Percentiles rank a stretch among this genome's conserved stretches.
Conservation (phyloP, 2,113 vertebrate genomes). For the Poeciliopsis retropinna region DNA sequence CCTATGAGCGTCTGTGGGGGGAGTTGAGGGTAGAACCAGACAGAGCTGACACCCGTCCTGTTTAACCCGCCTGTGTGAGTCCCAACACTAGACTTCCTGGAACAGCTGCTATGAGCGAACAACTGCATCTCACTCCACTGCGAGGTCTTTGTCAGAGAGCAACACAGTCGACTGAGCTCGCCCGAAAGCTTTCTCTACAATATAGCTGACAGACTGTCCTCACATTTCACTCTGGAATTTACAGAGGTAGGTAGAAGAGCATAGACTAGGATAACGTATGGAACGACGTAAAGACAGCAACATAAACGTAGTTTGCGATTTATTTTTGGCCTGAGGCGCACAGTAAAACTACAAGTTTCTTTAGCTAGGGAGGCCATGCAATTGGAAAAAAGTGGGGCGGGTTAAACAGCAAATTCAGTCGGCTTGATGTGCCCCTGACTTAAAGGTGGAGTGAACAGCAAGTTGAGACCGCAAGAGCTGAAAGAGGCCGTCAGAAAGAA, state of each 20-base stretch:
- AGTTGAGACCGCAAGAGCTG: too few species aligned
- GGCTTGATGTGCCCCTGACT: too few species aligned
- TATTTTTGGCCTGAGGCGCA: too few species aligned
- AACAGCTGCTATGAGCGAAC: constrained; percentile 50
- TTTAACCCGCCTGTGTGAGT: constrained; percentile 55
- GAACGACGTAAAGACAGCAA: too few species aligned
- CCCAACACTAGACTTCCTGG: constrained; percentile 48
- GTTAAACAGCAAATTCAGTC: too few species aligned
- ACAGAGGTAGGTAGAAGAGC: not conserved
- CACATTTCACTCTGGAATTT: constrained; percentile 7
- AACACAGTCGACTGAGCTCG: constrained; percentile 13
- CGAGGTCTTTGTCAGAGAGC: constrained; percentile 46
- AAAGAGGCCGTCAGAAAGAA: too few species aligned
- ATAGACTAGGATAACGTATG: too few species aligned
- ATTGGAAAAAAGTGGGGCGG: too few species aligned
- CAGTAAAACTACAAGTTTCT: too few species aligned
- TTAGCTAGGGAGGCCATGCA: too few species aligned
- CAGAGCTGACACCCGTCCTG: constrained; percentile 68
- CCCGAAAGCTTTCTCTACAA: constrained; percentile 6
- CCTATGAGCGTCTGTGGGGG: constrained; percentile 12
- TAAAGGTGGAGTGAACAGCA: too few species aligned
- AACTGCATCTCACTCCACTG: constrained; percentile 27
- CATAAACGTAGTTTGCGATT: too few species aligned
- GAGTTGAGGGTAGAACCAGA: constrained; percentile 20
- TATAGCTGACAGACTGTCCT: constrained; percentile 15